phyloP scores from a whole-genome alignment of 2,113 vertebrate species.

The Pseudorectes ferrugineus region DNA sequence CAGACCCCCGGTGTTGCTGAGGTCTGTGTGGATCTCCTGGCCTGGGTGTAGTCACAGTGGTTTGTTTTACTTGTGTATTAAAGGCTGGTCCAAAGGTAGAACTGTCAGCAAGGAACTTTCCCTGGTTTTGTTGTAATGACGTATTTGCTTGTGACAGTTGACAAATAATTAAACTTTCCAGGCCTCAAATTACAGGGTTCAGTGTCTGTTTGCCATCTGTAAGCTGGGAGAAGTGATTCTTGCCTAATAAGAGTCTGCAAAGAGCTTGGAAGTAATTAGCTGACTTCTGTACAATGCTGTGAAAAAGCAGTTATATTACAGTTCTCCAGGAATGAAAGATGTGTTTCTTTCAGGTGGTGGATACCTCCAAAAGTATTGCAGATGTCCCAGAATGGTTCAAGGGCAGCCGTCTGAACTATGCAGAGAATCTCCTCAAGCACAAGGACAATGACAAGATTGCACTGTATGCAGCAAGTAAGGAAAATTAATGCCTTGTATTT shows the following conservation, averaged over 20 bases:
- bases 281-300: not conserved
- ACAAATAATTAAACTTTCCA: not conserved
- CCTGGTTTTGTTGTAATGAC: not conserved
- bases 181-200: not conserved
- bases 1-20: accelerated
- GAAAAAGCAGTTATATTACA: accelerated
- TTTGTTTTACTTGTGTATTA: not conserved
- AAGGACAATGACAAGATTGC: conserved; percentile 89
- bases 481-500: not conserved
- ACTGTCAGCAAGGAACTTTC: not conserved
- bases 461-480: conserved; percentile 89
- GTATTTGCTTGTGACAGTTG: not conserved
- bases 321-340: not conserved
- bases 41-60: not conserved
- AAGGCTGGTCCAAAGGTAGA: not conserved
- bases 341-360: conserved; percentile 80
- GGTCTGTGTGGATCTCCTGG: not conserved
- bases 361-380: conserved; percentile 81
- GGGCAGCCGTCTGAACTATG: conserved; percentile 91
- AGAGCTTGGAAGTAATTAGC: not conserved
- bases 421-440: conserved; percentile 91
- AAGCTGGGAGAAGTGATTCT: not conserved
- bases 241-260: not conserved
- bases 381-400: conserved; percentile 94
- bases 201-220: not conserved